Base-by-base conservation (phyloP, 2,888 invertebrate genomes). In the Zygogramma bicolorata region DNA sequence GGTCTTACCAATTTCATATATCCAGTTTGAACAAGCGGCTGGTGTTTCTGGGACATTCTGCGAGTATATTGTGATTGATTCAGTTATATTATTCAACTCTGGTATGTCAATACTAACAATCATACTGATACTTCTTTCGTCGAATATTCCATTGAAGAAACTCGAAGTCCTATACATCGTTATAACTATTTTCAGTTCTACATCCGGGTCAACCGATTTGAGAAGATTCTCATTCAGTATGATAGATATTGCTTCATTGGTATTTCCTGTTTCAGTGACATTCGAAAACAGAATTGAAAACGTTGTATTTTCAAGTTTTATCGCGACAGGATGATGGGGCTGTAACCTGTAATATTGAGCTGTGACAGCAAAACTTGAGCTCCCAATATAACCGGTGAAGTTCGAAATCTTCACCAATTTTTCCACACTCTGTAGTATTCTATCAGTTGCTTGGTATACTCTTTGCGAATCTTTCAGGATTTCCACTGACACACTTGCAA, bases 371-470 rank as follows among this genome's bases (percentile, higher is more conserved):
- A 63, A 20, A 6, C 18, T 63, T 5, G 27, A 3, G 1, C 31
- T 29, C 29, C 27, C 15, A 34, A 49, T 63, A 2, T 6, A 5
- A 18, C 65, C 60, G 8, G 42, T 27, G 34, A 65, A 71, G 20
- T 78, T 71, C 2, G 74, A 74, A 15, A 66, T 71, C 31, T 72
- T 70, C 42, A 82, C 57, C 42, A 79, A 65, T 22, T 76, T 59
- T 22, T 81, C 80, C 5, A 81, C 71, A 60, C 60, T 73, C n/a
- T 77, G 42, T 31, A 84, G 68, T 31, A 83, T 77, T 60, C 73
- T 70, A 68, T 84, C 82, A 1, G 81, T 79, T 31, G 80, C 75
- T 25, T 81, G 80, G 20, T 75, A 79, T 0, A 65, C 53, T 4
- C 34, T 42, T 65, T 83, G 83, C 3, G 81, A 77, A 7, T 74